A percentile compares a stretch with the other conserved stretches of the same genome.
These are phyloP conservation scores for Hafferia zeledoni DNA, from an alignment of 2,797 vertebrate genomes.

Conservation along the genomic window DNA sequence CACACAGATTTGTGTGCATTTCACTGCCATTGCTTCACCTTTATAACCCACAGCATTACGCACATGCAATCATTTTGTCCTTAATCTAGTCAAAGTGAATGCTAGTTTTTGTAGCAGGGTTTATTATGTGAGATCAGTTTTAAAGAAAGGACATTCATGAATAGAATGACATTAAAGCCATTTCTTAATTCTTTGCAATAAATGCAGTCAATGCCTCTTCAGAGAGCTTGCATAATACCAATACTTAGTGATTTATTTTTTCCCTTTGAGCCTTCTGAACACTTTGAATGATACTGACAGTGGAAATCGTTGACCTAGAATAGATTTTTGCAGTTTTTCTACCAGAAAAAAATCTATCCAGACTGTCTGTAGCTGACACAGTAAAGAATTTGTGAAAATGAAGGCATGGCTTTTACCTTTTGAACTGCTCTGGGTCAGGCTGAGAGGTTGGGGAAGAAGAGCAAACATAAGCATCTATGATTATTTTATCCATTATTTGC, in stretches of 20 bases:
- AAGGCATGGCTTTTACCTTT: slow-evolving; percentile 30
- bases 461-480: neutral
- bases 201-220: slow-evolving; percentile 9
- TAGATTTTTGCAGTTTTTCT: slow-evolving; percentile 38
- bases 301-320: slow-evolving; percentile 61
- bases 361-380: slow-evolving; percentile 28
- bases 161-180: neutral
- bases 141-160: neutral
- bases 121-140: neutral
- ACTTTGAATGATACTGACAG: slow-evolving; percentile 40
- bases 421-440: neutral
- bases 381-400: slow-evolving; percentile 2
- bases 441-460: neutral
- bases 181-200: neutral
- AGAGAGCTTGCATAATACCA: neutral
- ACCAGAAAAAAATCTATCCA: slow-evolving; percentile 22
- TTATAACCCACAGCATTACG: neutral
- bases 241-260: slow-evolving; percentile 21
- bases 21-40: neutral
- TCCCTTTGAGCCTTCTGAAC: slow-evolving; percentile 12
- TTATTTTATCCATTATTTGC: neutral
- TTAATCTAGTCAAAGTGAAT: neutral
- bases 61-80: neutral
- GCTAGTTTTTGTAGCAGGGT: neutral
- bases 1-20: neutral